These are phyloP conservation scores for Actinopyga echinites DNA, from an alignment of 53 echinoderm and acorn worm genomes.

Conservation along the genomic window DNA sequence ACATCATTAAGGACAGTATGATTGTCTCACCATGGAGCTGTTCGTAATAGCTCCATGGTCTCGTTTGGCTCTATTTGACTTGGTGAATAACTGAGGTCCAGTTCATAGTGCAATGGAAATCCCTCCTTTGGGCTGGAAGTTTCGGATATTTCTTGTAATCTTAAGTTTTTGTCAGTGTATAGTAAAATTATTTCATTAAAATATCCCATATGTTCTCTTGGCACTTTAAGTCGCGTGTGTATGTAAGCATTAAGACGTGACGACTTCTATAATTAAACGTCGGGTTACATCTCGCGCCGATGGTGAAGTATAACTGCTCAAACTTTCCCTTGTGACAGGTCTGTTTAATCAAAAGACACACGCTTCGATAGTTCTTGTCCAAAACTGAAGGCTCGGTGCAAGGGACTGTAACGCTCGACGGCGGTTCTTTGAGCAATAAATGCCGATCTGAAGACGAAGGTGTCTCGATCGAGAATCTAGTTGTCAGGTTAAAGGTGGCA, in stretches of 20 bases:
- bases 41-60: no score
- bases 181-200: conserved; percentile 11
- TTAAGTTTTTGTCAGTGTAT: not conserved
- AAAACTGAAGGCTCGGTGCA: conserved; percentile 21
- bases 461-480: not conserved
- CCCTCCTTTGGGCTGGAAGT: not conserved
- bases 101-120: no score
- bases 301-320: conserved; percentile 14
- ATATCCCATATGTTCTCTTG: conserved; percentile 16
- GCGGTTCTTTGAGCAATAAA: conserved; percentile 1
- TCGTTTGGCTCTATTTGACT: no score
- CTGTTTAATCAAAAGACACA: conserved; percentile 33
- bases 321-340: conserved; percentile 38
- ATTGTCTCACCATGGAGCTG: no score
- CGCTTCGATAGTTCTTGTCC: conserved; percentile 23
- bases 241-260: conserved; percentile 38
- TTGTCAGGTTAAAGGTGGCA: not conserved
- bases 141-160: not conserved
- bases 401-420: conserved; percentile 3
- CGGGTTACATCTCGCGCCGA: conserved; percentile 29
- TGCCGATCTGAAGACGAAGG: not conserved
- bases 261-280: conserved; percentile 17
- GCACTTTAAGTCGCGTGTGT: conserved; percentile 18
- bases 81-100: no score
- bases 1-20: no score